phyloP scores from a whole-genome alignment of 2,113 vertebrate species.

The Etia nguti region DNA sequence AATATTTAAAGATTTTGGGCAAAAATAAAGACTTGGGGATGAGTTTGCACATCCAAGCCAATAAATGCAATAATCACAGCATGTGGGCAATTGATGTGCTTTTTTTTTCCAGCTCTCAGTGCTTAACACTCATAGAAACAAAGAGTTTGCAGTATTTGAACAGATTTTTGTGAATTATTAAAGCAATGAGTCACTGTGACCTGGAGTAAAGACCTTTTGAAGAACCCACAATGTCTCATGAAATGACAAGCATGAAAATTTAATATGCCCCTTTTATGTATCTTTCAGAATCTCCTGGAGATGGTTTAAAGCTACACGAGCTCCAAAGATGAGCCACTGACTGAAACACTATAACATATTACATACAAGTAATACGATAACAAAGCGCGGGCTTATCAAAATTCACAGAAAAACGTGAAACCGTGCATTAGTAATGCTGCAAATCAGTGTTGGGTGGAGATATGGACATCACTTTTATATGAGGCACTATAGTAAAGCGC shows the following conservation, averaged over 20 bases:
- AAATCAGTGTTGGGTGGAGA: neutral
- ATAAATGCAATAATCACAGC: neutral
- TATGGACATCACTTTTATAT: neutral
- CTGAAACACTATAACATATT: neutral
- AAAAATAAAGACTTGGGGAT: neutral
- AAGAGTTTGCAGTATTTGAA: neutral
- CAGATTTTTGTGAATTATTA: neutral
- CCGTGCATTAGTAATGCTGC: neutral
- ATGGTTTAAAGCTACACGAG: neutral
- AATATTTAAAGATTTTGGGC: neutral
- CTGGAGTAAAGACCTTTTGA: neutral
- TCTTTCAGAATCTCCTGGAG: neutral
- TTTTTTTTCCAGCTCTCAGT: neutral
- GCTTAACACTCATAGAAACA: neutral
- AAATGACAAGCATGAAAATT: neutral
- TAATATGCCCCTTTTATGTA: neutral
- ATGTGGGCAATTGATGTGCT: neutral
- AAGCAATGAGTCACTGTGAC: neutral
- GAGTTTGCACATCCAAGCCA: neutral
- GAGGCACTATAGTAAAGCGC: neutral
- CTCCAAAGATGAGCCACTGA: neutral
- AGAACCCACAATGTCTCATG: neutral
- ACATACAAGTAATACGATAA: neutral
- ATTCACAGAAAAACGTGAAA: neutral
- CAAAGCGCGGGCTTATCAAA: neutral